Conservation (phyloP, 2,797 vertebrate genomes). For the Esox masquinongy region DNA sequence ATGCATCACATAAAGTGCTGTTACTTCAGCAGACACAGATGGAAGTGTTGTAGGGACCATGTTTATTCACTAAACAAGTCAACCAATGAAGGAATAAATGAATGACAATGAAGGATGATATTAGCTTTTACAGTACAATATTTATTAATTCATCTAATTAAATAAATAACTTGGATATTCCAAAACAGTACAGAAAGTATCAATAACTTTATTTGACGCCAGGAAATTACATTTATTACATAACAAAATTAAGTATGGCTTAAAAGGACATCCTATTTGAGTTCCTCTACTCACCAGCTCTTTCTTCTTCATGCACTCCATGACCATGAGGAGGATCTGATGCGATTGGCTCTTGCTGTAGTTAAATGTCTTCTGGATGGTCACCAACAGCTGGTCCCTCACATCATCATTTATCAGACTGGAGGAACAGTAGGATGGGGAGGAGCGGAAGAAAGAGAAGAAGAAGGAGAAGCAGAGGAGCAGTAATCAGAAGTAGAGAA, state of each 20-base stretch:
- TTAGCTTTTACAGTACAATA: conserved; percentile 35
- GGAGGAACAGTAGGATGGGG: not conserved
- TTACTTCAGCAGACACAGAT: conserved; percentile 44
- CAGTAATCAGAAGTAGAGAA: not conserved
- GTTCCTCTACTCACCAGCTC: conserved; percentile 87
- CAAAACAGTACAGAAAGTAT: too few species aligned
- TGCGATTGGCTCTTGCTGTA: conserved; percentile 91
- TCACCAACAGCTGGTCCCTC: conserved; percentile 93
- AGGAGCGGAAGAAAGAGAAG: not conserved
- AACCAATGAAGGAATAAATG: conserved; percentile 54
- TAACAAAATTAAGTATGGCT: not conserved
- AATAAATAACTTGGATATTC: too few species aligned
- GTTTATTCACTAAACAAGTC: conserved; percentile 68
- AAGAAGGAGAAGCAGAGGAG: not conserved
- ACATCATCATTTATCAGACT: conserved; percentile 90
- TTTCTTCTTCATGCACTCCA: conserved; percentile 99
- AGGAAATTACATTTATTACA: not conserved
- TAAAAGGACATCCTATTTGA: not conserved
- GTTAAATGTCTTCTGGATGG: conserved; percentile 98
- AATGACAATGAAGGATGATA: conserved; percentile 62
- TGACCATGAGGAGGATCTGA: conserved; percentile 91
- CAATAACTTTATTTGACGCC: too few species aligned
- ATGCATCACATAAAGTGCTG: conserved; percentile 37
- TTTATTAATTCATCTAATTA: too few species aligned
- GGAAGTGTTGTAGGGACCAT: conserved; percentile 47